phyloP scores from a whole-genome alignment of 1,140 invertebrate genomes.

The Papilio helenus region DNA sequence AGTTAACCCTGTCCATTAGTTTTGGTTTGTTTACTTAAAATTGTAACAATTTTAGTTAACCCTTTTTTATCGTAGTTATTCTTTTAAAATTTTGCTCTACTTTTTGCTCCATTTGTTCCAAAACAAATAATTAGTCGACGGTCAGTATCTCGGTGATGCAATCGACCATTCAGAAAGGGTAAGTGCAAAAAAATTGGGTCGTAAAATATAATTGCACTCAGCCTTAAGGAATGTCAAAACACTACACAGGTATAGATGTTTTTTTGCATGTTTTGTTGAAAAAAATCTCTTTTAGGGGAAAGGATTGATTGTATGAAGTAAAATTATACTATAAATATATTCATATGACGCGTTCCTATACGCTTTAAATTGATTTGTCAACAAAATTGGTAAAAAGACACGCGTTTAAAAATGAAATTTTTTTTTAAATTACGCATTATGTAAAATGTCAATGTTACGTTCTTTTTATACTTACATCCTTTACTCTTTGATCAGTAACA shows the following conservation, averaged over 20 bases:
- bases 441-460: no score
- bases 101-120: conserved; percentile 50
- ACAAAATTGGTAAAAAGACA: not conserved
- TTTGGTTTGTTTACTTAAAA: conserved; percentile 38
- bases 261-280: conserved; percentile 7
- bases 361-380: not conserved
- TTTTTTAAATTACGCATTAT: no score
- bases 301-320: not conserved
- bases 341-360: not conserved
- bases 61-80: conserved; percentile 35
- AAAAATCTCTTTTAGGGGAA: not conserved
- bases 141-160: conserved; percentile 46
- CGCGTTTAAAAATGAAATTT: no score
- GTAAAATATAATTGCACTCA: conserved; percentile 53
- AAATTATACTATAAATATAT: not conserved
- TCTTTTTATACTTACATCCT: no score
- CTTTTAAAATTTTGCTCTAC: conserved; percentile 50
- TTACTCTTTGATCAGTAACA: no score
- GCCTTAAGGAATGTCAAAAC: not conserved
- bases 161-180: conserved; percentile 50
- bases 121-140: conserved; percentile 50
- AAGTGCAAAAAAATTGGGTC: conserved; percentile 57
- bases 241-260: not conserved
- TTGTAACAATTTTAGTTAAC: conserved; percentile 32
- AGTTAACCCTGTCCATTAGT: conserved; percentile 7